Percentiles rank a stretch among this genome's conserved stretches.
Evolutionary conservation across 1,140 invertebrate species (phyloP).

Genomic region (Mylabris phalerata): DNA sequence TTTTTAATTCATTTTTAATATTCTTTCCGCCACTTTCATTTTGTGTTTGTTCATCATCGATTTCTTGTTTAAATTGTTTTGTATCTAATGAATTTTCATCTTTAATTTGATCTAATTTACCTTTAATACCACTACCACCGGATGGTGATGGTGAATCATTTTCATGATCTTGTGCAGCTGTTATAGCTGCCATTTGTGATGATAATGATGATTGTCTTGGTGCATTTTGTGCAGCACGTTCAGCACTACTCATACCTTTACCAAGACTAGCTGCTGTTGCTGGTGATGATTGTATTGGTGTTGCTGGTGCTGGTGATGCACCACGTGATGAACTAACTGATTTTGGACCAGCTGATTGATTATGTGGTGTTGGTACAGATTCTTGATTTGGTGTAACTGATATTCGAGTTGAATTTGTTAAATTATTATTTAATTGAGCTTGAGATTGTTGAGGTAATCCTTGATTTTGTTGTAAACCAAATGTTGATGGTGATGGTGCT

Average conservation of each 20-base stretch:
- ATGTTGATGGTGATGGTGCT: constrained; percentile 41
- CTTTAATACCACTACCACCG: constrained; percentile 43
- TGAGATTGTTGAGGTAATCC: constrained; percentile 30
- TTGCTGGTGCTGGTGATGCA: constrained; percentile 49
- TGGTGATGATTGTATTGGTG: constrained; percentile 45
- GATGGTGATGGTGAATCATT: constrained; percentile 59
- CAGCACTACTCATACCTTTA: constrained; percentile 44
- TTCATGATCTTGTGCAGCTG: constrained; percentile 56
- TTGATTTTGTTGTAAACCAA: constrained; percentile 31
- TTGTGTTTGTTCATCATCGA: constrained; percentile 46
- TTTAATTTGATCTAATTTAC: constrained; percentile 61
- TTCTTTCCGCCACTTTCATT: constrained; percentile 55
- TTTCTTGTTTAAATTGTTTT: constrained; percentile 55
- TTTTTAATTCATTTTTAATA: constrained; percentile 63
- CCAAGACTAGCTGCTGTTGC: constrained; percentile 37
- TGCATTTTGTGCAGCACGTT: constrained; percentile 45
- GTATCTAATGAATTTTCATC: constrained; percentile 49
- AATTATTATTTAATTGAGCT: constrained; percentile 19
- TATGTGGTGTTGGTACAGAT: constrained; percentile 30
- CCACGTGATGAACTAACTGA: constrained; percentile 46
- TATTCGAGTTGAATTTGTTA: constrained; percentile 32
- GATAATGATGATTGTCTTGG: constrained; percentile 51
- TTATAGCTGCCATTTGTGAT: constrained; percentile 64
- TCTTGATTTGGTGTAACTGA: constrained; percentile 31
- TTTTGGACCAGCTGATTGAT: constrained; percentile 34